These are phyloP conservation scores for Carduelis carduelis DNA, from an alignment of 2,797 vertebrate genomes.

Conservation along the genomic window DNA sequence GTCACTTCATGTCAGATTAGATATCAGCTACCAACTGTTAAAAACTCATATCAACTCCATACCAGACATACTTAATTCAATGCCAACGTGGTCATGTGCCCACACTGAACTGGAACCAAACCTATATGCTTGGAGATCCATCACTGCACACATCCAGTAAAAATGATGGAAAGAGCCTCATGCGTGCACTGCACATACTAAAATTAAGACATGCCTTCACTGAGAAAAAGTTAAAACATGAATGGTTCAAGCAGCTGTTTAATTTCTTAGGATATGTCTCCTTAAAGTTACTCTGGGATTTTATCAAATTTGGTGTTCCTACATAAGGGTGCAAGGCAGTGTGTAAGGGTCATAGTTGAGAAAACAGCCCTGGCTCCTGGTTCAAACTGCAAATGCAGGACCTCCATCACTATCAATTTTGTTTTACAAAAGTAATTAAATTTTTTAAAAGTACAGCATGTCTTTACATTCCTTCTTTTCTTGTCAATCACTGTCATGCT, in stretches of 20 bases:
- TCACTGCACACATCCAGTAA: background rate
- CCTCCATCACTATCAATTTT: background rate
- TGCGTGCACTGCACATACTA: background rate
- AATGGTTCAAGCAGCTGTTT: background rate
- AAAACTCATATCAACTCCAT: background rate
- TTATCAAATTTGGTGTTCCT: background rate
- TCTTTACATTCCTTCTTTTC: background rate
- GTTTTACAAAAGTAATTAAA: background rate
- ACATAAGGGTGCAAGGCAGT: background rate
- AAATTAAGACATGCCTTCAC: background rate
- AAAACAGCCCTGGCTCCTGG: background rate
- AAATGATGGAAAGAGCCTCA: background rate
- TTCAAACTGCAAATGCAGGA: background rate
- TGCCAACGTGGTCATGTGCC: accelerated
- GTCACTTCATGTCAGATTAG: background rate
- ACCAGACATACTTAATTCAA: background rate
- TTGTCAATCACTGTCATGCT: background rate
- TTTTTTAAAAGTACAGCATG: background rate
- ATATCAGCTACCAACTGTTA: background rate
- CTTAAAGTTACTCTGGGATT: background rate
- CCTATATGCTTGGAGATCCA: background rate
- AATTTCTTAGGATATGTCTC: background rate
- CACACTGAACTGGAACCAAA: background rate
- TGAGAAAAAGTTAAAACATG: background rate
- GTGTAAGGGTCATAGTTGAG: background rate